Evolutionary conservation across 2,113 vertebrate species (phyloP).

Genomic region (Campylomormyrus tamandua): DNA sequence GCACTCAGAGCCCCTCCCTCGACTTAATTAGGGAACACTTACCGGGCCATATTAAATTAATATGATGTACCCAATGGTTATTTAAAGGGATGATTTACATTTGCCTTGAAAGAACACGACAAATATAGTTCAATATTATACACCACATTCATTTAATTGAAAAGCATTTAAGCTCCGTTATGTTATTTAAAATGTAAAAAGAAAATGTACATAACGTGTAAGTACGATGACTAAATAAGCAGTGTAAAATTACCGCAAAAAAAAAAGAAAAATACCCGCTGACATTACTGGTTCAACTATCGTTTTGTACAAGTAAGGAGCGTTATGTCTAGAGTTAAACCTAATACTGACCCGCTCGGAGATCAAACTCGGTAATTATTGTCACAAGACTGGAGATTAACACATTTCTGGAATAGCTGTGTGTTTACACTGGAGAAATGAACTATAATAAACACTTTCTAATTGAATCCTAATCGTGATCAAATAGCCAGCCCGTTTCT

Average conservation of each 20-base stretch:
- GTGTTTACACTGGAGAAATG: constrained; percentile 84
- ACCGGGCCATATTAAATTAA: background rate
- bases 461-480: constrained; percentile 99
- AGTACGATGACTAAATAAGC: background rate
- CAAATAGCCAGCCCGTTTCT: constrained; percentile 76
- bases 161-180: background rate
- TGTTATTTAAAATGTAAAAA: background rate
- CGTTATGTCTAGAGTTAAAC: constrained; percentile 58
- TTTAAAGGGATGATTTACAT: background rate
- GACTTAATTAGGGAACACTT: background rate
- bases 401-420: constrained; percentile 98
- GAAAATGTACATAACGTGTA: background rate
- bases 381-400: constrained; percentile 99
- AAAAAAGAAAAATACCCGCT: background rate
- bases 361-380: constrained; percentile 82
- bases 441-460: constrained; percentile 90
- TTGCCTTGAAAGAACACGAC: background rate
- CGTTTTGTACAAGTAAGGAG: constrained; percentile 44
- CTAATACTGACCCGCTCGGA: constrained; percentile 65
- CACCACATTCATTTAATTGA: background rate
- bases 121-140: background rate
- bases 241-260: background rate
- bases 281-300: background rate
- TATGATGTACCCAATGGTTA: background rate
- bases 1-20: background rate